Evolutionary conservation across 2,888 invertebrate species (phyloP).

Genomic region (Conops quadrifasciatus): DNA sequence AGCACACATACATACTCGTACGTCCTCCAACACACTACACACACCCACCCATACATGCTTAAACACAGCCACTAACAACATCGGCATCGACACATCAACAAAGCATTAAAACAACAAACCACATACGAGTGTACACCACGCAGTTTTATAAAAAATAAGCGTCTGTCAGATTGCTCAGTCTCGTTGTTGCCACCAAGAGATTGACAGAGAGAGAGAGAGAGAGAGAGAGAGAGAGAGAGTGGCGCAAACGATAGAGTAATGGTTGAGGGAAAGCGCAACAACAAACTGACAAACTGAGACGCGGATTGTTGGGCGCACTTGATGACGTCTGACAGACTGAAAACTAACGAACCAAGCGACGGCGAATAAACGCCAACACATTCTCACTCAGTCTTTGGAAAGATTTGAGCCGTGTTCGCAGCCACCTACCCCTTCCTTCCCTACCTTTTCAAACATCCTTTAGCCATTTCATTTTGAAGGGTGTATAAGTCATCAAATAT

Average conservation of each 20-base stretch:
- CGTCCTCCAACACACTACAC: neutral
- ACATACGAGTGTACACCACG: neutral
- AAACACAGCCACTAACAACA: conserved; percentile 10
- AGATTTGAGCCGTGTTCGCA: no score
- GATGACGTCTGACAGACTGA: conserved; percentile 9
- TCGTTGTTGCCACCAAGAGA: no score
- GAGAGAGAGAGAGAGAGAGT: no score
- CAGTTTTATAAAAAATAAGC: no score
- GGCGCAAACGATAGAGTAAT: neutral
- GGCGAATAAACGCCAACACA: conserved; percentile 6
- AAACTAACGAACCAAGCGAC: conserved; percentile 22
- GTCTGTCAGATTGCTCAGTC: no score
- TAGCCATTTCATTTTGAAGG: no score
- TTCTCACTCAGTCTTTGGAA: neutral
- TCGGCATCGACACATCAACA: no score
- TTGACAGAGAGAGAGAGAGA: no score
- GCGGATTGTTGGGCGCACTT: neutral
- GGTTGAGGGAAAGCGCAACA: neutral
- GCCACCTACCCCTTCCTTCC: neutral
- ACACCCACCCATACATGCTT: neutral
- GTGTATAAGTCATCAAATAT: no score
- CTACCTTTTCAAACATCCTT: no score
- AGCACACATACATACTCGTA: neutral
- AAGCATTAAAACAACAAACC: neutral
- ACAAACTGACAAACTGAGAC: neutral